Conservation (phyloP, 1,140 invertebrate genomes). For the Drosophila biarmipes region DNA sequence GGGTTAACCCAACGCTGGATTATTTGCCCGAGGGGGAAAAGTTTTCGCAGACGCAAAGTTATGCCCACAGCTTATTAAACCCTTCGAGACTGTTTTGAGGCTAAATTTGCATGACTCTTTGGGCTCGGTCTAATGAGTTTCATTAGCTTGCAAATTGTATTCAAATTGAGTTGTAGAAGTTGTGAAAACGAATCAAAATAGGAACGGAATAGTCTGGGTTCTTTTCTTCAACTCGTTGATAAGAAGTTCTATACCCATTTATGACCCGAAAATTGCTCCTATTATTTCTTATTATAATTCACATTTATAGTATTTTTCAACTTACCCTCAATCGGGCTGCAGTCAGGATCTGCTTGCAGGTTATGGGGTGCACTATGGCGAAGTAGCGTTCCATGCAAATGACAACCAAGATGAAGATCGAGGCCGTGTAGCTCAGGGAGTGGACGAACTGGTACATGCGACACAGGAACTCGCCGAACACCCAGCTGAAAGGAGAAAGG, state of each 20-base stretch:
- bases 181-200: conserved; percentile 26
- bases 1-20: not conserved
- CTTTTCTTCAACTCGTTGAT: not conserved
- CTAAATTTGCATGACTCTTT: conserved; percentile 21
- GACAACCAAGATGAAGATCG: conserved; percentile 92
- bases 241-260: too few relatives aligned
- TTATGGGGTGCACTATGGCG: conserved; percentile 92
- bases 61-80: conserved; percentile 54
- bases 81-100: conserved; percentile 22
- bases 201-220: not conserved
- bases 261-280: too few relatives aligned
- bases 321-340: conserved; percentile 89
- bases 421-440: conserved; percentile 91
- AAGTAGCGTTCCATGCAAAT: conserved; percentile 93
- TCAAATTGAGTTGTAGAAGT: conserved; percentile 47
- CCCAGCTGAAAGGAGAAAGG: conserved; percentile 87
- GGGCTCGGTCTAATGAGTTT: conserved; percentile 52
- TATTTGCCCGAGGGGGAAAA: conserved; percentile 28
- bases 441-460: conserved; percentile 94
- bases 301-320: not conserved
- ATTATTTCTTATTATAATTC: not conserved
- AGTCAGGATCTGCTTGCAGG: conserved; percentile 91
- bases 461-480: conserved; percentile 91
- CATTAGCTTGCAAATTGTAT: conserved; percentile 65
- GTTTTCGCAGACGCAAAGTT: conserved; percentile 28